phyloP scores from a whole-genome alignment of 2,888 invertebrate species.

The Agrenia bidenticulata region DNA sequence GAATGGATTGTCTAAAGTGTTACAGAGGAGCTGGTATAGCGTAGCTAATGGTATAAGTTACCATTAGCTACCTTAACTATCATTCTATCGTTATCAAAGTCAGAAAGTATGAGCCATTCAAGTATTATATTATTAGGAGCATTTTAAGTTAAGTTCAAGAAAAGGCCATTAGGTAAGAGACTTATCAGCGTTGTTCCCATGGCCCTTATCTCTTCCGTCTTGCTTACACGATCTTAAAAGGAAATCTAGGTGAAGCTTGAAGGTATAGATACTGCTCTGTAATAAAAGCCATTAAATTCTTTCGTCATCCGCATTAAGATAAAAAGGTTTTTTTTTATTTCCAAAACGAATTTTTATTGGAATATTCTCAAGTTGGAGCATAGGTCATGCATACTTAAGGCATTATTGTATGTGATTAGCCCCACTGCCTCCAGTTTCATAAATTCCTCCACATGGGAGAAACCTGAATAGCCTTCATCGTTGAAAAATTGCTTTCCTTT shows the following conservation, averaged over 20 bases:
- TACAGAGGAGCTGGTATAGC: no score
- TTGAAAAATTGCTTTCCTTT: slow-evolving; percentile 8
- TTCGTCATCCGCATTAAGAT: slow-evolving; percentile 16
- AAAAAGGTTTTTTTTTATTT: not conserved
- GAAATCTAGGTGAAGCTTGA: slow-evolving; percentile 11
- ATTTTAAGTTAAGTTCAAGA: not conserved
- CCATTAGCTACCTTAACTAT: no score
- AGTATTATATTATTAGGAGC: not conserved
- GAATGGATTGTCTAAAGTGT: no score
- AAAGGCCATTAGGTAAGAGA: slow-evolving; percentile 16
- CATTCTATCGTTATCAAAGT: no score
- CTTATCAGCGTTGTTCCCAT: slow-evolving; percentile 15
- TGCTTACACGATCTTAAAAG: slow-evolving; percentile 2
- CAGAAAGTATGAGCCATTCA: no score
- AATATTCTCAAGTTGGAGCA: no score
- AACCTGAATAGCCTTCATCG: not conserved
- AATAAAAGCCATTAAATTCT: slow-evolving; percentile 24
- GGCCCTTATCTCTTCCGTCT: slow-evolving; percentile 12
- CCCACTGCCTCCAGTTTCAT: not conserved
- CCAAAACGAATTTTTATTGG: no score
- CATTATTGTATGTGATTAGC: slow-evolving; percentile 1
- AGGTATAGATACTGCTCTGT: not conserved
- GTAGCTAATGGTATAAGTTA: no score
- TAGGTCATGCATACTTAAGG: no score
- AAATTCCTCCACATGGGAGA: not conserved